phyloP scores from a whole-genome alignment of 2,888 invertebrate genomes.

The Erannis defoliaria region DNA sequence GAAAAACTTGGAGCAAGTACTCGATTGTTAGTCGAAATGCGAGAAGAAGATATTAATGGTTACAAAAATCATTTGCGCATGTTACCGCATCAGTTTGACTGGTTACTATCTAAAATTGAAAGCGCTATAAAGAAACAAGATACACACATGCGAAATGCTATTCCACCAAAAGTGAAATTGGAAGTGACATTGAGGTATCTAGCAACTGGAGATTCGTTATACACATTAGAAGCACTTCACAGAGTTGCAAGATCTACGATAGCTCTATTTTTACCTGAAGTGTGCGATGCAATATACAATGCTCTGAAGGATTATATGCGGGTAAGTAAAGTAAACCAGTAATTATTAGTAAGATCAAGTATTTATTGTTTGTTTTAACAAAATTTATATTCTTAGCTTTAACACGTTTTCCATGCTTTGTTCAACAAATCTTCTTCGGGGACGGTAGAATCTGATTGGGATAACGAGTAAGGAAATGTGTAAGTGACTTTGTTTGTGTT shows the following conservation, averaged over 20 bases:
- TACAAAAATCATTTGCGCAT: conserved; percentile 1
- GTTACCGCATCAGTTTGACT: neutral
- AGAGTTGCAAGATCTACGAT: conserved; percentile 13
- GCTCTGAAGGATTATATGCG: conserved; percentile 12
- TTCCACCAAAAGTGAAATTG: neutral
- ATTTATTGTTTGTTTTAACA: too few species aligned
- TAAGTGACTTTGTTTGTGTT: too few species aligned
- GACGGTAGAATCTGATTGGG: too few species aligned
- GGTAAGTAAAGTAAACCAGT: conserved; percentile 5
- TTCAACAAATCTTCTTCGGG: neutral
- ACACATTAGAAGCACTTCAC: conserved; percentile 2
- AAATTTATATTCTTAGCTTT: neutral
- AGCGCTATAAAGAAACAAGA: neutral
- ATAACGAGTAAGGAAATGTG: too few species aligned
- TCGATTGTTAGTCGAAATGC: neutral
- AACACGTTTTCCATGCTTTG: neutral
- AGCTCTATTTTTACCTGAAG: conserved; percentile 29
- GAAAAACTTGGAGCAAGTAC: neutral
- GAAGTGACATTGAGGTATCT: neutral
- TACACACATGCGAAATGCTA: neutral
- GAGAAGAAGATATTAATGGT: neutral
- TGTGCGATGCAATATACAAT: conserved; percentile 19
- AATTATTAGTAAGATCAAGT: too few species aligned
- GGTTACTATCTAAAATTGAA: neutral
- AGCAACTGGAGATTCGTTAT: neutral